Base-by-base conservation (phyloP, 1,140 invertebrate species). In the Atopsyche davidsoni region DNA sequence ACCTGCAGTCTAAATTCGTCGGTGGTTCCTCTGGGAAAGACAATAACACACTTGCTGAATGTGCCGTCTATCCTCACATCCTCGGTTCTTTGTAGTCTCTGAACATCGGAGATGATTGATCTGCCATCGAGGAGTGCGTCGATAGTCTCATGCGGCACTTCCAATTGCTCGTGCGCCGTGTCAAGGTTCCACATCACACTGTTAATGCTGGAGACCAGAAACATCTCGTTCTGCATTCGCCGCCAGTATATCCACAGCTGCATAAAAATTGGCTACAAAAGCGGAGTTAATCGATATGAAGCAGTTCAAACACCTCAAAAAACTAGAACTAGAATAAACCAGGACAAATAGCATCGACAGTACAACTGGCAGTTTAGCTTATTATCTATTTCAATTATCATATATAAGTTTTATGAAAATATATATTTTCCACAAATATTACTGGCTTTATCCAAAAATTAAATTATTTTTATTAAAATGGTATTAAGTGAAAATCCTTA, bases 231-330 rank as follows among this genome's bases (percentile, higher is more conserved):
- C 60, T 84, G 81, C 55, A 83, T 69, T 11, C 68, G 64, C 6
- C 75, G 67, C 83, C 83, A 86, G 4, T 76, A 70, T 28, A 76
- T 62, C 56, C 79, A 76, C 2, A 86, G 56, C 50, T 78, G 73
- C 21, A 73, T 69, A 60, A 84, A 85, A 25, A 79, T 67, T 1
- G 82, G 81, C 82, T 84, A 60, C 11, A 64, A 64, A 51, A 44
- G 38, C 39, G 28, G 3, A 47, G n/a, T n/a, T n/a, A n/a, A n/a
- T n/a, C n/a, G n/a, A n/a, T n/a, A n/a, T n/a, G n/a, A n/a, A n/a
- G n/a, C n/a, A n/a, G n/a, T n/a, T n/a, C n/a, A n/a, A n/a, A n/a
- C n/a, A n/a, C n/a, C n/a, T n/a, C n/a, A n/a, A n/a, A n/a, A n/a
- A n/a, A n/a, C n/a, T n/a, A n/a, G n/a, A n/a, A n/a, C n/a, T n/a